Evolutionary conservation across 1,140 invertebrate species (phyloP).

Genomic region (Bicyclus anynana): DNA sequence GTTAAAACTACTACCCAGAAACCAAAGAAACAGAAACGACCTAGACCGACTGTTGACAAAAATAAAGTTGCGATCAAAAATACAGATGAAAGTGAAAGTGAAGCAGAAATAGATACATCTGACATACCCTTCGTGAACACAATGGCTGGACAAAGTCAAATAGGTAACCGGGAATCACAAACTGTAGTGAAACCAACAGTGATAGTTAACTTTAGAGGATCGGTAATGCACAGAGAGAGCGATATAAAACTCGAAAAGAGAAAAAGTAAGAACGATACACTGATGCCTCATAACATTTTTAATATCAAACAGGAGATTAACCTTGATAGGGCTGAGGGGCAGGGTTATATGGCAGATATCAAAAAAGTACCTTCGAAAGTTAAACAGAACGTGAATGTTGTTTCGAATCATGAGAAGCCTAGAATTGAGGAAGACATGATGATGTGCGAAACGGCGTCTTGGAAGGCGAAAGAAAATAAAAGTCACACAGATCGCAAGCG

Average conservation of each 20-base stretch:
- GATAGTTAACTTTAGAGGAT: constrained; percentile 68
- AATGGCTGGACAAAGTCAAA: constrained; percentile 67
- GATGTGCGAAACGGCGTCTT: constrained; percentile 47
- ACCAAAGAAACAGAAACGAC: constrained; percentile 43
- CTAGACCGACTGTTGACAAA: constrained; percentile 30
- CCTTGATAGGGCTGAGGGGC: constrained; percentile 39
- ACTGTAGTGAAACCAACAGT: constrained; percentile 72
- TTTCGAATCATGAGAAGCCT: constrained; percentile 15
- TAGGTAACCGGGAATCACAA: constrained; percentile 70
- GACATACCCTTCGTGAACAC: constrained; percentile 50
- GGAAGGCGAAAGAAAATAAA: constrained; percentile 18
- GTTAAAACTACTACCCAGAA: constrained; percentile 40
- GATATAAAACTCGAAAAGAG: constrained; percentile 58
- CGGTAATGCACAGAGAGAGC: constrained; percentile 57
- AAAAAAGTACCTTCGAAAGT: constrained; percentile 21
- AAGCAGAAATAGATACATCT: constrained; percentile 19
- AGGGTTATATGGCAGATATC: constrained; percentile 39
- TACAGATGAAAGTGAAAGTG: constrained; percentile 31
- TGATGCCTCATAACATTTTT: constrained; percentile 54
- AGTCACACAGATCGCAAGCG: constrained; percentile 5
- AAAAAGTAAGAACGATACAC: constrained; percentile 37
- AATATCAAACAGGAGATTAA: constrained; percentile 72
- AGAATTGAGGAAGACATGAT: constrained; percentile 51
- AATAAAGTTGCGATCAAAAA: constrained; percentile 32
- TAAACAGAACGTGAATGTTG: constrained; percentile 30